Base-by-base conservation (phyloP, 1,140 invertebrate genomes). In the Drosophila insularis region DNA sequence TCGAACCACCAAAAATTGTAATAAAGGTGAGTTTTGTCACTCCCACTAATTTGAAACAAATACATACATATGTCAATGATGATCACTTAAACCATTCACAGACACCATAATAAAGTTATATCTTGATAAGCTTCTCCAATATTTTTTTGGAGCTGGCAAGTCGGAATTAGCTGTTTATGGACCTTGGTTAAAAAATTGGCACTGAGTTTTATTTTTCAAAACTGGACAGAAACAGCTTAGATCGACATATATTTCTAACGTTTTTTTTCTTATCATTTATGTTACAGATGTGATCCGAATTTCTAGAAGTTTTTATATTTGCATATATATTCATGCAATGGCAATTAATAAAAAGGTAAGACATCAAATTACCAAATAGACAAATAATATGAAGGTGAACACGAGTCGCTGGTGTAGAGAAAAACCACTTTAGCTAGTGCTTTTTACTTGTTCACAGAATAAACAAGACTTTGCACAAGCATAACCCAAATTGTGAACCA, bases 61-160 rank as follows among this genome's bases (percentile, higher is more conserved):
- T 2, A 19, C 1, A 8, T 27, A 2, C 5, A 3, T 27, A 27
- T 0, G 68, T 50, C 70, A 46, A 80, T 91, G 90, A 91, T 91
- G 90, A 91, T 71, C 60, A 66, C 74, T 73, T 91, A 90, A 91
- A 89, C 86, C 90, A 91, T 91, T 91, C 90, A 89, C 90, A 91
- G 90, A 91, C 90, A 74, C 69, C 90, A 89, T 91, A 90, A 78
- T 74, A 91, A 80, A 58, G 77, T 71, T 54, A 75, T 70, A 71
- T 74, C 53, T 54, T 65, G 77, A 70, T 75, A 74, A 81, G 65
- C 86, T 89, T 61, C 75, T 86, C 32, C 86, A 91, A 91, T 91
- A 91, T 91, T 89, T 63, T 91, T 91, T 91, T 91, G 90, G 54
- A 78, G 77, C 74, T 63, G 69, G 86, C 40, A 76, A 74, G 81